Evolutionary conservation across 1,140 invertebrate species (phyloP), one percentile per base, ranked within the genome.

Genomic region (Caerostris extrusa): DNA sequence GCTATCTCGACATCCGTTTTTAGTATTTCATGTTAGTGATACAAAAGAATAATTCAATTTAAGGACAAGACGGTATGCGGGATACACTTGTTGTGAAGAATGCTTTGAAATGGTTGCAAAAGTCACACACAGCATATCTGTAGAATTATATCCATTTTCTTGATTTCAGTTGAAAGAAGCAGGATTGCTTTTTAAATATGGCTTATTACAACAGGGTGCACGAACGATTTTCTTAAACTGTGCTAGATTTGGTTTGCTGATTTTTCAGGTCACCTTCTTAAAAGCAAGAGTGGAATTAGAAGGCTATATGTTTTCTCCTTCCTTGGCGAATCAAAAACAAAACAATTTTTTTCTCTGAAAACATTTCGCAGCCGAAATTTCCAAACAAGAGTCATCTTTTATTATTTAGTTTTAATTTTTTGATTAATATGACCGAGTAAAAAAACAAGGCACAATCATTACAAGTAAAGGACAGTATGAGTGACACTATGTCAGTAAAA

Each of bases 201-300:
- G 60, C 88, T 71, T 50, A 90, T 90, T 90, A 90, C 88, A 77
- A 90, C 88, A 90, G 88, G 88, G 88, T 71, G 88, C 88, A 90
- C 67, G 88, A 77, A 19, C 88, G 88, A 90, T 90, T 81, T 90
- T 90, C 88, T 71, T 82, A 82, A 60, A 81, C 90, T 91, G 90
- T 91, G 90, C 90, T 71, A 91, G 90, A 91, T 91, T 91, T 91
- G 90, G 61, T 91, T 91, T 60, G n/a, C 58, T 91, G 90, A 91
- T 58, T 91, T 91, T 91, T 91, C 53, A 82, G 90, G 90, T 91
- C 90, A 82, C 50, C 69, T 82, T 64, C 58, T 3, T 19, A 3
- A 8, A 64, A 50, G 60, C 50, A 88, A 88, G 53, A 64, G 60
- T 64, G 86, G 50, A 53, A 14, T 88, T 67, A 64, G 86, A 64